Percentiles rank a stretch among this genome's conserved stretches.
phyloP scores from a whole-genome alignment of 2,113 vertebrate genomes.

The Crotophaga sulcirostris region DNA sequence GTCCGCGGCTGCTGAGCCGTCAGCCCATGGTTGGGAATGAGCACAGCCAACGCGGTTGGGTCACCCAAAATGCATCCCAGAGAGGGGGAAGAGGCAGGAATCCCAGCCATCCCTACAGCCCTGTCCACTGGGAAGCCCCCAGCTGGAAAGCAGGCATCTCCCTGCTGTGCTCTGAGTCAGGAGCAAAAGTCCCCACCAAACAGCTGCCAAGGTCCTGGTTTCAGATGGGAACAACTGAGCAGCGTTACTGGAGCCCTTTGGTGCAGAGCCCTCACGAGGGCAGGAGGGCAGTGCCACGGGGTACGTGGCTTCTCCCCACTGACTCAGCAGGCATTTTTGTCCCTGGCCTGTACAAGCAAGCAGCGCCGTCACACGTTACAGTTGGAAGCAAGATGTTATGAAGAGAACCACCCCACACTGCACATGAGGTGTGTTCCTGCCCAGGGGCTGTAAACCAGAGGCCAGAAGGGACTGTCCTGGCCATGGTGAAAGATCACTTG shows the following conservation, averaged over 20 bases:
- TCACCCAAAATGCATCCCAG: not conserved
- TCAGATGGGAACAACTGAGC: not conserved
- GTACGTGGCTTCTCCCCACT: not conserved
- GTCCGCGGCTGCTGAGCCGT: rapidly evolving
- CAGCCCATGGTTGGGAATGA: rapidly evolving
- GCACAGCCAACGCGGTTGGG: rapidly evolving
- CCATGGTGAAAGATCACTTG: not conserved
- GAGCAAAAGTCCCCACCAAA: not conserved
- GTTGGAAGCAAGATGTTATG: not conserved
- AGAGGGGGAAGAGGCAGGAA: not conserved
- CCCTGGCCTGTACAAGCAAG: not conserved
- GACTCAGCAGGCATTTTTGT: not conserved
- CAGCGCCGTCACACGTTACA: rapidly evolving
- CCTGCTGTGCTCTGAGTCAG: not conserved
- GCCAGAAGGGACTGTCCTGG: not conserved
- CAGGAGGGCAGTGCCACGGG: not conserved
- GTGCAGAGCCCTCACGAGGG: not conserved
- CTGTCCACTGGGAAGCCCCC: not conserved
- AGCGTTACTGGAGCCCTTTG: rapidly evolving
- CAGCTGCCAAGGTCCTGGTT: conserved; percentile 3
- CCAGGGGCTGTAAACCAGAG: not conserved
- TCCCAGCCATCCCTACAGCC: not conserved
- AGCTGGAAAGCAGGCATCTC: not conserved
- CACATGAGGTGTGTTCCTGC: not conserved
- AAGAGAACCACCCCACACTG: not conserved